phyloP scores from a whole-genome alignment of 2,113 vertebrate genomes.

The Notiomystis cincta region DNA sequence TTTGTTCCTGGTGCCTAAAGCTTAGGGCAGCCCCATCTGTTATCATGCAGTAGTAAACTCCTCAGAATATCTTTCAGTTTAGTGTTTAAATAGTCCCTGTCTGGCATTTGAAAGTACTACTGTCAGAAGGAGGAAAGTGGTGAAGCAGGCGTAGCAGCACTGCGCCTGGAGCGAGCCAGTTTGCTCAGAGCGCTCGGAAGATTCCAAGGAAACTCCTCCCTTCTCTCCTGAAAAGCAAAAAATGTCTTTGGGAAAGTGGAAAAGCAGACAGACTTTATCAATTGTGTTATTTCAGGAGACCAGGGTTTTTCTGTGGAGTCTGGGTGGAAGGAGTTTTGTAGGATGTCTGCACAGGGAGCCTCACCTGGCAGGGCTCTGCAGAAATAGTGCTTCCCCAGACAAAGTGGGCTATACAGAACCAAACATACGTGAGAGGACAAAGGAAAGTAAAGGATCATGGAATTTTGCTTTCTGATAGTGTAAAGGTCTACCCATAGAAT shows the following conservation, averaged over 20 bases:
- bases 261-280: constrained; percentile 5
- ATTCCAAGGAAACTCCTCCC: constrained; percentile 27
- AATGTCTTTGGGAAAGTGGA: background rate
- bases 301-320: background rate
- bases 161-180: background rate
- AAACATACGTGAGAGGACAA: accelerated
- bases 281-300: background rate
- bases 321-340: background rate
- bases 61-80: constrained; percentile 60
- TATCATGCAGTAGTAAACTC: constrained; percentile 63
- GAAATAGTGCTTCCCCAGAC: background rate
- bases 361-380: background rate
- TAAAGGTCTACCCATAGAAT: background rate
- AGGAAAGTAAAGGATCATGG: background rate
- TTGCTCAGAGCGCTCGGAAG: background rate
- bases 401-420: background rate
- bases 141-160: background rate
- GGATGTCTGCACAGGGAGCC: background rate
- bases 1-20: constrained; percentile 41
- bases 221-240: constrained; percentile 50
- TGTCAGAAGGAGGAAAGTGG: background rate
- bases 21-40: constrained; percentile 70
- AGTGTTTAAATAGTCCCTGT: constrained; percentile 39
- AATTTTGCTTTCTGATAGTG: background rate
- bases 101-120: constrained; percentile 55